These are phyloP conservation scores for Dynastes grantii DNA, from an alignment of 2,888 invertebrate genomes.

Conservation along the genomic window DNA sequence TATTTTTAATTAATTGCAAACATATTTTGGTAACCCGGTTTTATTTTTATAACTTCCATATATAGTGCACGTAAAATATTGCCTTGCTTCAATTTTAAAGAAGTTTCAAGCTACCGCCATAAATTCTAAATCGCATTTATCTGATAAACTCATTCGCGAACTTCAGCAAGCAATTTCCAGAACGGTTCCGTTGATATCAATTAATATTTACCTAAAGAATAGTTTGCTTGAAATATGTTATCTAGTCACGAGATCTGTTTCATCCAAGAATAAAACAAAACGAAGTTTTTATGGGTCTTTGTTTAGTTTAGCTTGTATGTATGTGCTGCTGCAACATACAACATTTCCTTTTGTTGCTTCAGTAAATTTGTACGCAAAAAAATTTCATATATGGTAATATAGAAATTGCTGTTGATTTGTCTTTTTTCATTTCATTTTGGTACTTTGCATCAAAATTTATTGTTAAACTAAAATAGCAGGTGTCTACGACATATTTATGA, in stretches of 20 bases:
- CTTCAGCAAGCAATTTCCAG: conserved; percentile 13
- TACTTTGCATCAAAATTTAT: too few species aligned
- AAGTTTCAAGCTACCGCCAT: not conserved
- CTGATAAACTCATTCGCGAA: not conserved
- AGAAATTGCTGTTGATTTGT: too few species aligned
- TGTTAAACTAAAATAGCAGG: too few species aligned
- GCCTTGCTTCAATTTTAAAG: not conserved
- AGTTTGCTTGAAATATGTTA: not conserved
- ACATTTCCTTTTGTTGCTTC: too few species aligned
- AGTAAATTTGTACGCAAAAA: too few species aligned
- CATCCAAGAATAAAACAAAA: not conserved
- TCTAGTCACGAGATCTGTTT: conserved; percentile 1
- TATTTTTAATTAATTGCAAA: too few species aligned
- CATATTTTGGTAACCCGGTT: too few species aligned
- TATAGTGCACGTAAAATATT: not conserved
- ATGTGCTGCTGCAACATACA: too few species aligned
- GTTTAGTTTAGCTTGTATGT: not conserved
- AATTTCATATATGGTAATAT: too few species aligned
- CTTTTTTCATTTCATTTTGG: too few species aligned
- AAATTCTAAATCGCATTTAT: not conserved
- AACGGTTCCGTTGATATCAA: conserved; percentile 26
- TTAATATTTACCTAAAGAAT: conserved; percentile 13
- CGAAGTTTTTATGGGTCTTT: not conserved
- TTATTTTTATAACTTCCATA: not conserved
- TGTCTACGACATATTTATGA: too few species aligned